Conservation (phyloP, 1,140 invertebrate genomes). For the Drosophila nigrodunni region DNA sequence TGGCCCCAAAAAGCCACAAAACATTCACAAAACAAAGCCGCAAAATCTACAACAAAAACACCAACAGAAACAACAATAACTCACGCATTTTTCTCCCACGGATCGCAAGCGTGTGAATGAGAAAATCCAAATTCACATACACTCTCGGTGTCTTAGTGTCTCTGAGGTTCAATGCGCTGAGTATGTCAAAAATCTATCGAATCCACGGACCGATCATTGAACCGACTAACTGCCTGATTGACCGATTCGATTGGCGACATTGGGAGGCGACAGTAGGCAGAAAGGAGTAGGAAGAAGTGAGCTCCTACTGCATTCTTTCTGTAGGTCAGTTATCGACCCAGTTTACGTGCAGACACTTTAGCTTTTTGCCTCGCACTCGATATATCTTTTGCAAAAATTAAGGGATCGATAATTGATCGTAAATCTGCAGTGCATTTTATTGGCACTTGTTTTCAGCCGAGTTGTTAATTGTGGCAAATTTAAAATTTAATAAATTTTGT, state of each 20-base stretch:
- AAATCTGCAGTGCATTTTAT: background rate
- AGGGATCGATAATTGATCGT: conserved; percentile 1
- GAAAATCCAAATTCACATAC: conserved; percentile 29
- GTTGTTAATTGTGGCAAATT: no score
- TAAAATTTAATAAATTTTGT: no score
- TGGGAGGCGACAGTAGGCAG: no score
- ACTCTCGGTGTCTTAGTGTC: background rate
- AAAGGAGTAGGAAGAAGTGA: no score
- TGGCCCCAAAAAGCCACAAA: conserved; percentile 34
- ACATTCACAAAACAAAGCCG: conserved; percentile 20
- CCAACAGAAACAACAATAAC: conserved; percentile 12
- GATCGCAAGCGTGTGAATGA: conserved; percentile 71
- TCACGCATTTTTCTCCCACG: conserved; percentile 78
- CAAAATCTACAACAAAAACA: background rate
- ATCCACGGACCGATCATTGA: conserved; percentile 29
- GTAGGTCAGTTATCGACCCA: conserved; percentile 80
- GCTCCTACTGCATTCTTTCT: conserved; percentile 15
- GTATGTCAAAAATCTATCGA: conserved; percentile 78
- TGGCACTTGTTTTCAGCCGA: no score
- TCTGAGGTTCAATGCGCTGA: conserved; percentile 58
- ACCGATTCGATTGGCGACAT: background rate
- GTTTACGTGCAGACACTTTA: conserved; percentile 54
- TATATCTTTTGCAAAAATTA: background rate
- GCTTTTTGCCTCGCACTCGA: background rate
- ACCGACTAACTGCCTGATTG: background rate